Base-by-base conservation (phyloP, 2,888 invertebrate species). In the Spodoptera littoralis region DNA sequence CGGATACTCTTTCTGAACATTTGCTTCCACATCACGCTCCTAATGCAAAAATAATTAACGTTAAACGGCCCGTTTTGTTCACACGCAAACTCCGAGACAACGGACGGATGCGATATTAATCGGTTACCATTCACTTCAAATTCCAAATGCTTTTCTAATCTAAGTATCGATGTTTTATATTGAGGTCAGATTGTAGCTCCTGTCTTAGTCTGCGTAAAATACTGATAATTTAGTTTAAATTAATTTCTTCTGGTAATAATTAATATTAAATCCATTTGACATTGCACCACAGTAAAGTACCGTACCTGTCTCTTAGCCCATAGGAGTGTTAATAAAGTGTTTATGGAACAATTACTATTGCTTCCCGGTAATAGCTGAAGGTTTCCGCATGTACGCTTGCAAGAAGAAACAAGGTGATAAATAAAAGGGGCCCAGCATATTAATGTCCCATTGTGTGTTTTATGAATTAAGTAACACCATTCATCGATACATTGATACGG, bases 1-100 rank as follows among this genome's bases (percentile, higher is more conserved):
- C 0, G 95, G 93, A 77, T 95, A 96, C 66, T 95, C 94, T 46
- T 88, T 84, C 53, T 86, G 86, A 12, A 88, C 72, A 22, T 85
- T 88, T 4, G 87, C 84, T 51, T 93, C 92, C 9, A 90, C 68
- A 47, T 94, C 90, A 27, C 89, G 90, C 82, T 95, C 91, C 87
- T 93, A 80, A 59, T 78, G 70, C 46, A 63, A 49, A 70, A 66
- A 70, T 71, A 77, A 71, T 63, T 56, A 62, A 47, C 22, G 57
- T 49, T 75, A 68, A 67, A 63, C 56, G 58, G 56, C 54, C 48
- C 18, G 55, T 55, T 63, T 54, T 50, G 47, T 52, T 51, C 54
- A 66, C 63, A 71, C 63, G 61, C 57, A 44, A 71, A 64, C 73
- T 44, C 13, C 6, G 30, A 36, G 27, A 22, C 53, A 42, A 30